Evolutionary conservation across 30 jellyfish, hydroid and myxozoan species (phyloP).

Genomic region (Turritopsis dohrnii): DNA sequence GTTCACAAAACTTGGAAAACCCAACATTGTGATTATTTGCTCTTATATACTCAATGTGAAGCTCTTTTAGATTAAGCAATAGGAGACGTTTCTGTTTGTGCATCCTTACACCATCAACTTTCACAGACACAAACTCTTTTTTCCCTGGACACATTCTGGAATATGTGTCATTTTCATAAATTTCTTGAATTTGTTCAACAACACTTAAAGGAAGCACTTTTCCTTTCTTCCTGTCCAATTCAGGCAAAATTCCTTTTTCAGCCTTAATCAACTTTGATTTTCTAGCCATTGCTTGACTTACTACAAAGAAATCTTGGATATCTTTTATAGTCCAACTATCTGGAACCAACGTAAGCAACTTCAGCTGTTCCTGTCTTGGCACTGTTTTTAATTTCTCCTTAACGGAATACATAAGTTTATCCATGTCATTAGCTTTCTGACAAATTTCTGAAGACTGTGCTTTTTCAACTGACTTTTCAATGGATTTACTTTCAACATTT

Average conservation of each 20-base stretch:
- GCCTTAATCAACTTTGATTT: too few relatives aligned
- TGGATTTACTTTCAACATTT: not conserved
- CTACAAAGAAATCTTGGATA: too few relatives aligned
- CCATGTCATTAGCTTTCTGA: not conserved
- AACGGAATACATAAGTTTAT: not conserved
- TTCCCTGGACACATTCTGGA: slow-evolving; percentile 29
- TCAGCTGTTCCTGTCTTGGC: not conserved
- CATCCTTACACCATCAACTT: too few relatives aligned
- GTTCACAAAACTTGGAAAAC: slow-evolving; percentile 9
- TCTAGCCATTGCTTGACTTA: too few relatives aligned
- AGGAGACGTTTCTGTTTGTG: too few relatives aligned
- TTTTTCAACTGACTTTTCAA: not conserved
- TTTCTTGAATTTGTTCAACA: slow-evolving; percentile 18
- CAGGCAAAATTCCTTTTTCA: too few relatives aligned
- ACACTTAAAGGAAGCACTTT: not conserved
- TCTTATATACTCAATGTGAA: not conserved
- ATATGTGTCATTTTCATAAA: slow-evolving; percentile 19
- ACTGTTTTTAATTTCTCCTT: not conserved
- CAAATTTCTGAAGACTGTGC: not conserved
- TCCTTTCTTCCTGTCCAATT: too few relatives aligned
- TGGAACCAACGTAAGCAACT: not conserved
- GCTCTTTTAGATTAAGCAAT: too few relatives aligned
- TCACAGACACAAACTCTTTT: too few relatives aligned
- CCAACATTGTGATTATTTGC: not conserved
- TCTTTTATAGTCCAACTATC: slow-evolving; percentile 1